A percentile compares a stretch with the other conserved stretches of the same genome.
Evolutionary conservation across 2,888 invertebrate genomes (phyloP).

Genomic region (Cheilosia urbana): DNA sequence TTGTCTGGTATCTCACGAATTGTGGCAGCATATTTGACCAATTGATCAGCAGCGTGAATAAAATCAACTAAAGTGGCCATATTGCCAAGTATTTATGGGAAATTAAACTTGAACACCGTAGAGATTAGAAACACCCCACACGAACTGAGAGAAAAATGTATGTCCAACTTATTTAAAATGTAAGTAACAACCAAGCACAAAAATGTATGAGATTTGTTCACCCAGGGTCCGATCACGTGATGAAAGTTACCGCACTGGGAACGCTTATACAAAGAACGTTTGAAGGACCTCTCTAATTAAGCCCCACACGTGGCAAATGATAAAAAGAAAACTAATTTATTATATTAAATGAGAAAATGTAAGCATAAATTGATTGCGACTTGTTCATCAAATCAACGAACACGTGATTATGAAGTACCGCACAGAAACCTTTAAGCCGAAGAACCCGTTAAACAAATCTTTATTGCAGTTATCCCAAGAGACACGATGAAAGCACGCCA

Average conservation of each 20-base stretch:
- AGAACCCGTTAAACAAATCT: not conserved
- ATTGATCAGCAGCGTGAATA: not conserved
- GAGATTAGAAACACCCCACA: not conserved
- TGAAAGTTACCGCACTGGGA: too few species aligned
- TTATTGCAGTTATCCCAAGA: not conserved
- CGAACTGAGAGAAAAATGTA: not conserved
- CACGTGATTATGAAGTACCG: not conserved
- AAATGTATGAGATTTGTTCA: too few species aligned
- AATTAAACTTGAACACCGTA: not conserved
- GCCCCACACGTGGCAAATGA: not conserved
- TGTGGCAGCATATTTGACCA: conserved; percentile 12
- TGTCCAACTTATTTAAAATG: not conserved
- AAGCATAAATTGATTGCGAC: not conserved
- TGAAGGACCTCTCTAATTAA: too few species aligned
- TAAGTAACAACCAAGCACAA: too few species aligned
- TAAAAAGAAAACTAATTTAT: not conserved
- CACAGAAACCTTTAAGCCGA: not conserved
- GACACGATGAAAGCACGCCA: not conserved
- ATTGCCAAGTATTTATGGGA: not conserved
- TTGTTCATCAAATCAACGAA: not conserved
- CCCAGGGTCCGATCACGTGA: too few species aligned
- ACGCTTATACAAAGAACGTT: too few species aligned
- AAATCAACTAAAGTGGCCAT: not conserved
- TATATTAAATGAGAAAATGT: not conserved
- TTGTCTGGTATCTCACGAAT: not conserved